A percentile compares a stretch with the other conserved stretches of the same genome.
Evolutionary conservation across 2,888 invertebrate species (phyloP).

Genomic region (Oithona nana): DNA sequence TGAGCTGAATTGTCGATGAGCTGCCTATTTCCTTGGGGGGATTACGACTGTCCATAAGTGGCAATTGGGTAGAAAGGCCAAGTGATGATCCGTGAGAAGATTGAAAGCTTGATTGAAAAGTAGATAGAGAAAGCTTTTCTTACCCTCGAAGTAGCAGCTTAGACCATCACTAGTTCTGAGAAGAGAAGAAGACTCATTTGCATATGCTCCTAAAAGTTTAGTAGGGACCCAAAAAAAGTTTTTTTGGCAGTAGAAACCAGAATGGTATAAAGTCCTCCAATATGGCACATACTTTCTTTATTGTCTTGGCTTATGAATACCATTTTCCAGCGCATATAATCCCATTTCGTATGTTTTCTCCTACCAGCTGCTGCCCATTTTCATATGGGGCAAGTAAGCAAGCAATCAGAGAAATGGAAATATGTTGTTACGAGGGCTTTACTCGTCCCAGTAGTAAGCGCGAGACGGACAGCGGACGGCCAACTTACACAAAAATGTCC

Average conservation of each 20-base stretch:
- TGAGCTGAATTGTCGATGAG: too few relatives aligned
- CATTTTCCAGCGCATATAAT: background rate
- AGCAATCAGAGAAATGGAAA: conserved; percentile 11
- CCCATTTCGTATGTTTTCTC: background rate
- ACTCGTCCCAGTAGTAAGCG: background rate
- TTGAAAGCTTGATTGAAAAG: too few relatives aligned
- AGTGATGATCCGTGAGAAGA: background rate
- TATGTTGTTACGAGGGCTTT: conserved; percentile 6
- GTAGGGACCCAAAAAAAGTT: too few relatives aligned
- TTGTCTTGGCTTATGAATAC: background rate
- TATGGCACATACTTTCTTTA: background rate
- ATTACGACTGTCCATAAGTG: background rate
- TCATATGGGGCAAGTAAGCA: background rate
- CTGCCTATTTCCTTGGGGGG: too few relatives aligned
- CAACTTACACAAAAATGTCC: background rate
- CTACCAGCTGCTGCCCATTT: background rate
- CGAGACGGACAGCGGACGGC: too few relatives aligned
- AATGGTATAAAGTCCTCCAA: too few relatives aligned
- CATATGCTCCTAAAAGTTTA: too few relatives aligned
- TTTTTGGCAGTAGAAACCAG: background rate
- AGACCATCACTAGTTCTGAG: too few relatives aligned
- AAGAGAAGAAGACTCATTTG: too few relatives aligned
- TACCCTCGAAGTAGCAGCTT: too few relatives aligned
- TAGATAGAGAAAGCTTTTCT: too few relatives aligned
- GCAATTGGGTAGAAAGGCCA: background rate